Percentiles rank a stretch among this genome's conserved stretches.
phyloP scores from a whole-genome alignment of 2,797 vertebrate species.

The Strix occidentalis region DNA sequence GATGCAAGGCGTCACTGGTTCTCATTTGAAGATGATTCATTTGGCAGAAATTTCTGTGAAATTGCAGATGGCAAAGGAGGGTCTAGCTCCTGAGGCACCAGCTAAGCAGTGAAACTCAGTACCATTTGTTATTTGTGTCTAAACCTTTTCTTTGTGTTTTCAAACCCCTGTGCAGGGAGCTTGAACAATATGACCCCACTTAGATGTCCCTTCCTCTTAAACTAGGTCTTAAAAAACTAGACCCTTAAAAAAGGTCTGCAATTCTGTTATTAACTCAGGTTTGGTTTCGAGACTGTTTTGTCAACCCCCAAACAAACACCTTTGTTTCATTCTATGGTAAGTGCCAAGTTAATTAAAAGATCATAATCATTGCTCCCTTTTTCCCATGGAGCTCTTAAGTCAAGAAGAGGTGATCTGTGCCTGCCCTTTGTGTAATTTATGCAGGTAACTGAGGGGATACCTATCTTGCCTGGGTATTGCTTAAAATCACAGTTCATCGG shows the following conservation, averaged over 20 bases:
- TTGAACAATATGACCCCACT: background rate
- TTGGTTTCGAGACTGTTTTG: conserved; percentile 45
- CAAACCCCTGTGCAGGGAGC: background rate
- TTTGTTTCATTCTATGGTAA: conserved; percentile 56
- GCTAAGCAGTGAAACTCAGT: background rate
- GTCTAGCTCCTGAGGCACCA: background rate
- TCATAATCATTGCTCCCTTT: conserved; percentile 66
- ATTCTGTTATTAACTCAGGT: background rate
- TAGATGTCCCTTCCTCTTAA: background rate
- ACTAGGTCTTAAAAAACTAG: too few species aligned
- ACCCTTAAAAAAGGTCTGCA: background rate
- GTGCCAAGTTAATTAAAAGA: conserved; percentile 73
- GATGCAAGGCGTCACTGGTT: background rate
- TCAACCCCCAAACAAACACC: conserved; percentile 51
- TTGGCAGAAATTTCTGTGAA: background rate
- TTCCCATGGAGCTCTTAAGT: conserved; percentile 44
- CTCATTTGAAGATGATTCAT: background rate
- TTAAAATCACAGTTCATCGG: background rate
- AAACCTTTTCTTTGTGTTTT: background rate
- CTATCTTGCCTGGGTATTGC: background rate
- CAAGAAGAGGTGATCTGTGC: background rate
- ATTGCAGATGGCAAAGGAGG: background rate
- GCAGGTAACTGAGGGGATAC: background rate
- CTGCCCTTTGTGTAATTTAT: background rate
- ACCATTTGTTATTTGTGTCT: background rate